Percentiles rank a stretch among this genome's conserved stretches.
These are phyloP conservation scores for Corythornis vintsioides DNA, from an alignment of 2,113 vertebrate genomes.

Conservation along the genomic window DNA sequence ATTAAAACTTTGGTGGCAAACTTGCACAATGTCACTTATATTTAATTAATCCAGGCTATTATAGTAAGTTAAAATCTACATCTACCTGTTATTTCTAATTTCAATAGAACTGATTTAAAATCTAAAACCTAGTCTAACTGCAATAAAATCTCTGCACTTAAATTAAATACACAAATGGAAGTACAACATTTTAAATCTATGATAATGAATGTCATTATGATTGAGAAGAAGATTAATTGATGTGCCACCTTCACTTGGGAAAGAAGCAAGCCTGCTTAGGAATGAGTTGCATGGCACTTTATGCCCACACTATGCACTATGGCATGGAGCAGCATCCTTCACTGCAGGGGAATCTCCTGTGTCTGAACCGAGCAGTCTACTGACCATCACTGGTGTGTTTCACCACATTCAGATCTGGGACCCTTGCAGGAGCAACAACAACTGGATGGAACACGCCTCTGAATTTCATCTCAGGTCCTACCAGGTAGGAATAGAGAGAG, in stretches of 20 bases:
- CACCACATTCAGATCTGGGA: conserved; percentile 56
- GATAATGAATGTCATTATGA: not conserved
- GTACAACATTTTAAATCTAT: not conserved
- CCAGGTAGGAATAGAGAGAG: not conserved
- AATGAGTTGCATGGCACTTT: not conserved
- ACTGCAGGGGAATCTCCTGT: not conserved
- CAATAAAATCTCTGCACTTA: not conserved
- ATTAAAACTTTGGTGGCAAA: not conserved
- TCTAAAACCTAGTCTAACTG: not conserved
- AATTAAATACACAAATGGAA: not conserved
- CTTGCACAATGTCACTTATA: not conserved
- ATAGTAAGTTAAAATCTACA: not conserved
- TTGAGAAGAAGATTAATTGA: not conserved
- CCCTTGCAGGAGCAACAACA: conserved; percentile 62
- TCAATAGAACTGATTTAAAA: not conserved
- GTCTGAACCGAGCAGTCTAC: not conserved
- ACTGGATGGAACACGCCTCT: conserved; percentile 56
- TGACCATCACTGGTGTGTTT: conserved; percentile 22
- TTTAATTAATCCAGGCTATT: not conserved
- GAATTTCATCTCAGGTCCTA: conserved; percentile 61
- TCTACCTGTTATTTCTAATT: not conserved
- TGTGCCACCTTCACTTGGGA: not conserved
- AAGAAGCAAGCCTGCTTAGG: not conserved
- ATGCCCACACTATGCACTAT: not conserved
- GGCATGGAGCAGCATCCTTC: not conserved